These are phyloP conservation scores for Melanostoma scalare DNA, from an alignment of 2,888 invertebrate genomes.

Conservation along the genomic window DNA sequence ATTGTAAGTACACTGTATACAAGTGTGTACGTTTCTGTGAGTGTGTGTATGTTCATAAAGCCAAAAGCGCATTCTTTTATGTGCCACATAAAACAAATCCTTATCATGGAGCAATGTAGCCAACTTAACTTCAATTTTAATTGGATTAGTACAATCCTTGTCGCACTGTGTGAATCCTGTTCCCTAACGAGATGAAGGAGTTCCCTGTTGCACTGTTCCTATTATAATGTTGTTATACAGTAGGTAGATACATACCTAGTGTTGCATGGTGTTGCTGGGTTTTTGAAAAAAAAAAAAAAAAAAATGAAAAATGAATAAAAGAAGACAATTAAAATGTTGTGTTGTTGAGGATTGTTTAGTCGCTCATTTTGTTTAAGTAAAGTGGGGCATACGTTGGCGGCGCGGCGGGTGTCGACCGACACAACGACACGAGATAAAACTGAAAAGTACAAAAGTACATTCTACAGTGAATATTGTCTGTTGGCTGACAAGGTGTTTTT, in stretches of 20 bases:
- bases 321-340: constrained; percentile 30
- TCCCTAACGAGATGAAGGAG: constrained; percentile 35
- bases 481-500: not conserved
- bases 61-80: constrained; percentile 53
- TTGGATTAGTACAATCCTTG: constrained; percentile 67
- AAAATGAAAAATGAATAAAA: too few relatives aligned
- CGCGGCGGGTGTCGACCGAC: constrained; percentile 12
- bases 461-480: not conserved
- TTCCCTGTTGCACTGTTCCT: constrained; percentile 17
- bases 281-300: not conserved
- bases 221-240: not conserved
- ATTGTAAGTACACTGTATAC: not conserved
- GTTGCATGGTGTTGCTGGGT: constrained; percentile 23
- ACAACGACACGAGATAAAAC: not conserved
- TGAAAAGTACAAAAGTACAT: not conserved
- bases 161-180: constrained; percentile 33
- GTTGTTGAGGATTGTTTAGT: constrained; percentile 35
- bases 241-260: too few relatives aligned
- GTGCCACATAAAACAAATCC: constrained; percentile 55
- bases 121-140: constrained; percentile 69
- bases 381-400: constrained; percentile 1
- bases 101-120: constrained; percentile 56
- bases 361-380: not conserved
- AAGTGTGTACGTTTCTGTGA: not conserved
- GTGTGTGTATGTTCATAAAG: constrained; percentile 3